These are phyloP conservation scores for Teinopalpus imperialis DNA, from an alignment of 2,888 invertebrate species.

Conservation along the genomic window DNA sequence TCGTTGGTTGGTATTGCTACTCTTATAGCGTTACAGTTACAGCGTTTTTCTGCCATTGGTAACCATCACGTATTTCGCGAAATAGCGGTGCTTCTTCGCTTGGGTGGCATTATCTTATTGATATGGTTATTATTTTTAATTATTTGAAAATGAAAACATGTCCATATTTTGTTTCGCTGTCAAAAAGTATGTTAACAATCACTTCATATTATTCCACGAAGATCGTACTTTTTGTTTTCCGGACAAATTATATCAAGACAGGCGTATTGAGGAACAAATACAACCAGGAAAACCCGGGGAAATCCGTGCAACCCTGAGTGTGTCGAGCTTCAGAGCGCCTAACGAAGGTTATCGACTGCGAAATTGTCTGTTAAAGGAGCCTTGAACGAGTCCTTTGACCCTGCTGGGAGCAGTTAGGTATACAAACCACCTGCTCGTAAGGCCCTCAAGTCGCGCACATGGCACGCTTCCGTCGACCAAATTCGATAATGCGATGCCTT, in stretches of 20 bases:
- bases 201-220: too few species aligned
- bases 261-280: background rate
- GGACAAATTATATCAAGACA: background rate
- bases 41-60: too few species aligned
- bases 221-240: constrained; percentile 1
- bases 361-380: constrained; percentile 60
- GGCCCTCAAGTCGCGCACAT: constrained; percentile 37
- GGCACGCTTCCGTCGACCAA: constrained; percentile 27
- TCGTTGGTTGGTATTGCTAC: too few species aligned
- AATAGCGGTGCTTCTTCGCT: too few species aligned
- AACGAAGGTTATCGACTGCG: constrained; percentile 59
- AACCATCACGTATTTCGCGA: too few species aligned
- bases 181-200: too few species aligned
- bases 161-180: too few species aligned
- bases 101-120: too few species aligned
- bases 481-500: constrained; percentile 16
- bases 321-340: constrained; percentile 45
- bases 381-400: constrained; percentile 75
- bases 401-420: constrained; percentile 47
- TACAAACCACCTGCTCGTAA: constrained; percentile 65
- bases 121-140: too few species aligned
- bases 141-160: too few species aligned
- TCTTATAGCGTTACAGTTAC: too few species aligned
- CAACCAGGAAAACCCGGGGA: constrained; percentile 15
- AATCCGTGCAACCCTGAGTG: constrained; percentile 24